Base-by-base conservation (phyloP, 2,797 vertebrate genomes). In the Amblyopsis hoosieri region DNA sequence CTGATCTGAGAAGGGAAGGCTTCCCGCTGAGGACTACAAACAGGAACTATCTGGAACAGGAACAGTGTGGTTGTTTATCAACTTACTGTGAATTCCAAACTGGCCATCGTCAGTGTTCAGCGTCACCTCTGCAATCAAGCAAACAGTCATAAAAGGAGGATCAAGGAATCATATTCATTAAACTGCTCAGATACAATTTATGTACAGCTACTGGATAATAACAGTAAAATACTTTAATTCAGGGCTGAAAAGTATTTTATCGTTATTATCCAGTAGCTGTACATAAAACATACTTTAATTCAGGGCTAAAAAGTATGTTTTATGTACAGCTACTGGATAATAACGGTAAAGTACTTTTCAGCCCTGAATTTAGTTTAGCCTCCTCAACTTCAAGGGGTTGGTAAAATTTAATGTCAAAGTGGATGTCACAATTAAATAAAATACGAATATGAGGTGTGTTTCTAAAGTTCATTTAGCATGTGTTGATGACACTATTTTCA, bases 71-170 rank as follows among this genome's bases (percentile, higher is more conserved):
- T 54, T 55, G 14, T 29, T 6, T 1, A 56, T 12, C 1, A 60
- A 95, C 97, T 97, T 95, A 99, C 98, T 93, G 83, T 90, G 90
- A 72, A 93, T 72, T 90, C 98, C 98, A 89, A 99, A 99, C 10
- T 93, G 74, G 59, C 96, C 97, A 13, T 98, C 96, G 0, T 98
- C 90, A 62, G 94, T 86, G 72, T 73, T 78, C 57, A 91, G 87
- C 78, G 93, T 79, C 56, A 81, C 72, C 72, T 87, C 98, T 99
- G 92, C 64, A 94, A 94, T 15, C 53, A 76, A 87, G 58, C 7
- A 57, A 69, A 72, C 37, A 1, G 0, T 1, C 2, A 63, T 84
- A 73, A 17, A 55, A 54, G 23, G 11, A 29, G 3, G 13, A 57
- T 1, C 60, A 10, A 71, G 13, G 0, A 56, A 23, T 23, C 7